phyloP scores from a whole-genome alignment of 2,797 vertebrate species.

The Sus cebifrons region DNA sequence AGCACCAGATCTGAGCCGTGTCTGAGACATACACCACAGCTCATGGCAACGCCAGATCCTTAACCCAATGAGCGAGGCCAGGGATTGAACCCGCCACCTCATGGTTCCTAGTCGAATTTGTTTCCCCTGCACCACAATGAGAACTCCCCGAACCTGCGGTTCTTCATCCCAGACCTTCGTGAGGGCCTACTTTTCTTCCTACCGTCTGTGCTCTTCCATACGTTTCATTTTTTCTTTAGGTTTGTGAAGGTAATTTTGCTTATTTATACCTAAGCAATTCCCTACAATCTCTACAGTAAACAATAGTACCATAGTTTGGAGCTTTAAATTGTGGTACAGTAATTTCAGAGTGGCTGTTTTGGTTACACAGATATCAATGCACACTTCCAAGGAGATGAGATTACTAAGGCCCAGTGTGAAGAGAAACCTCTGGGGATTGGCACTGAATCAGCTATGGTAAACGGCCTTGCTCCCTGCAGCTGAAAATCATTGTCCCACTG shows the following conservation, averaged over 20 bases:
- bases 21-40: too few species aligned
- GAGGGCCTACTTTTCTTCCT: background rate
- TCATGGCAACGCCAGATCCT: too few species aligned
- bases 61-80: too few species aligned
- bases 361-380: background rate
- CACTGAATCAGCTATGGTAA: accelerated
- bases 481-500: background rate
- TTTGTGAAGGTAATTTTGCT: slow-evolving; percentile 1
- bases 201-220: background rate
- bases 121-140: too few species aligned
- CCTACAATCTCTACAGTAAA: background rate
- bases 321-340: background rate
- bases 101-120: too few species aligned
- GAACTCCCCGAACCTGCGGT: background rate
- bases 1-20: too few species aligned
- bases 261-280: background rate
- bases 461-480: background rate
- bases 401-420: background rate
- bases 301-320: background rate
- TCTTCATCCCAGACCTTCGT: background rate
- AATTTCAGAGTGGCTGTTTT: background rate
- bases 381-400: background rate
- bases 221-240: background rate
- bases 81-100: too few species aligned
- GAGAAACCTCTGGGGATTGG: background rate